These are phyloP conservation scores for Bursaphelenchus okinawaensis DNA, from an alignment of 2,888 invertebrate genomes.

Conservation along the genomic window DNA sequence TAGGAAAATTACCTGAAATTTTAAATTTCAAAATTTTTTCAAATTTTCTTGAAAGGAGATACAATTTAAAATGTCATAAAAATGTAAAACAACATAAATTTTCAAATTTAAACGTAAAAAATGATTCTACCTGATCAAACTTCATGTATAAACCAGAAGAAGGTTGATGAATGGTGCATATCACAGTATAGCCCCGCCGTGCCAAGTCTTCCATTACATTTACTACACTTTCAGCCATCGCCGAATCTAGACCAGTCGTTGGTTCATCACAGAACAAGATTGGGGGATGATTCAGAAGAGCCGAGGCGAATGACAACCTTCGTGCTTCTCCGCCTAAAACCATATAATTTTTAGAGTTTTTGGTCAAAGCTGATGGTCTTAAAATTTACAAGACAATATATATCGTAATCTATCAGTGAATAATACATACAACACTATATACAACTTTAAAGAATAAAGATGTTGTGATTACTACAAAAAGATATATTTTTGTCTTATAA, in stretches of 20 bases:
- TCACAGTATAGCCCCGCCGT: slow-evolving; percentile 45
- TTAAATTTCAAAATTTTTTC: not conserved
- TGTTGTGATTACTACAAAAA: no score
- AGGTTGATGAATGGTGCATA: slow-evolving; percentile 58
- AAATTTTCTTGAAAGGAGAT: no score
- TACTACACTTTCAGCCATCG: slow-evolving; percentile 82
- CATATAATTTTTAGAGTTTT: slow-evolving; percentile 12
- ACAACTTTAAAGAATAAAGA: no score
- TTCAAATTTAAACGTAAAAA: not conserved
- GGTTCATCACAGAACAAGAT: slow-evolving; percentile 95
- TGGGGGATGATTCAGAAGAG: slow-evolving; percentile 77
- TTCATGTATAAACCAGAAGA: slow-evolving; percentile 52
- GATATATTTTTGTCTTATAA: not conserved
- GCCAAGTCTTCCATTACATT: slow-evolving; percentile 64
- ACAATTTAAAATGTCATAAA: no score
- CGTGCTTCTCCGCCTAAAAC: slow-evolving; percentile 76
- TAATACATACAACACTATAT: no score
- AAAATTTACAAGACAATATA: no score
- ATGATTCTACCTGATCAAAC: slow-evolving; percentile 51
- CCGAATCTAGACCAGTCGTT: slow-evolving; percentile 89
- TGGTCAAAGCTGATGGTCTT: no score
- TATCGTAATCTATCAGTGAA: no score
- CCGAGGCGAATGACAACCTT: slow-evolving; percentile 79
- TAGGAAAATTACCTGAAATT: slow-evolving; percentile 66
- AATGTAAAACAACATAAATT: no score